These are phyloP conservation scores for Oscheius onirici DNA, from an alignment of 2,888 invertebrate genomes.

Conservation along the genomic window DNA sequence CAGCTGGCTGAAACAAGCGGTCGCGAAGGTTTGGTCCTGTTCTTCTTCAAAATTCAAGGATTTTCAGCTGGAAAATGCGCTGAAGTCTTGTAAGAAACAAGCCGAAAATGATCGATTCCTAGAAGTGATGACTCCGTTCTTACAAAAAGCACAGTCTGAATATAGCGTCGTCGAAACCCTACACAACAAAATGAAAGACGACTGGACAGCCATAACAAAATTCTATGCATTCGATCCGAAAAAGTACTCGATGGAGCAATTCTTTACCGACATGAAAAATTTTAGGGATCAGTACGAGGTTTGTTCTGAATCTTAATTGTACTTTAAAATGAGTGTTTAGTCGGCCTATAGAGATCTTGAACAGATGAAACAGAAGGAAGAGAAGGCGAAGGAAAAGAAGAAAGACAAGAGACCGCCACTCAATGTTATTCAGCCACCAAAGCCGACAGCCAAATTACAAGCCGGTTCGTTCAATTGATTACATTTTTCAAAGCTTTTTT, in stretches of 20 bases:
- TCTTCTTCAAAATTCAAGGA: not conserved
- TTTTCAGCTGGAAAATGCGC: slow-evolving; percentile 85
- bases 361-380: slow-evolving; percentile 41
- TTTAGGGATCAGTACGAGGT: slow-evolving; percentile 91
- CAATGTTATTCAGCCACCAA: slow-evolving; percentile 13
- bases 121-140: slow-evolving; percentile 86
- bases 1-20: slow-evolving; percentile 41
- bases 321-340: slow-evolving; percentile 23
- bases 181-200: slow-evolving; percentile 89
- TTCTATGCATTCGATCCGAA: slow-evolving; percentile 90
- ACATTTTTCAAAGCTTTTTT: not conserved
- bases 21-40: slow-evolving; percentile 43
- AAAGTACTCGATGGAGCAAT: slow-evolving; percentile 93
- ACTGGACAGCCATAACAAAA: slow-evolving; percentile 86
- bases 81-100: slow-evolving; percentile 83
- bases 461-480: not conserved
- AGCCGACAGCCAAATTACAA: not conserved
- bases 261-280: slow-evolving; percentile 91
- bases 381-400: slow-evolving; percentile 43
- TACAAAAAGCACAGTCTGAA: slow-evolving; percentile 83
- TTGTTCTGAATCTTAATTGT: slow-evolving; percentile 70
- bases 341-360: slow-evolving; percentile 52
- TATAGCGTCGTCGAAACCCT: slow-evolving; percentile 87
- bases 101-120: slow-evolving; percentile 83
- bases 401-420: slow-evolving; percentile 34